Conservation (phyloP, 2,888 invertebrate species). For the Tetrapedia diversipes region DNA sequence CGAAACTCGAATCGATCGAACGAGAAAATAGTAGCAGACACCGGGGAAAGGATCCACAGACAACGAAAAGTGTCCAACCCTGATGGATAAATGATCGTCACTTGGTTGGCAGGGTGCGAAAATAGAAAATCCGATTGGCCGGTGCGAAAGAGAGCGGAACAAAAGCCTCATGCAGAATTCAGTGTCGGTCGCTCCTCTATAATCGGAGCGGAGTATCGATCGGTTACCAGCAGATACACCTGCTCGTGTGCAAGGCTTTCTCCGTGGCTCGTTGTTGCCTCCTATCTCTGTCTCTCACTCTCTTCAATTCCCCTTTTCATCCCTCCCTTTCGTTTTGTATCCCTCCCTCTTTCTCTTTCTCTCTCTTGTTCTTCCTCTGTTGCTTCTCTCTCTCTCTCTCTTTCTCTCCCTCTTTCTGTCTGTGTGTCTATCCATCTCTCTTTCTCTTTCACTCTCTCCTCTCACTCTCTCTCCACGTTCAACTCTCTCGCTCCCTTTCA, state of each 20-base stretch:
- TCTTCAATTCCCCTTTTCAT: constrained; percentile 13
- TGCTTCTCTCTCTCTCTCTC: constrained; percentile 28
- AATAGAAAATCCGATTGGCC: constrained; percentile 77
- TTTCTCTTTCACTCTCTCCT: constrained; percentile 20
- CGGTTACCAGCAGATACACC: constrained; percentile 68
- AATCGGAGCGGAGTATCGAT: constrained; percentile 71
- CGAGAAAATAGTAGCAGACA: not conserved
- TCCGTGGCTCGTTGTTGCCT: constrained; percentile 46
- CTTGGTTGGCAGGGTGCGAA: constrained; percentile 62
- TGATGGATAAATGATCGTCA: constrained; percentile 41
- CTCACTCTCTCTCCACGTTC: constrained; percentile 35
- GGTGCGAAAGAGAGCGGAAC: constrained; percentile 72
- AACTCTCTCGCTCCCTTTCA: constrained; percentile 44
- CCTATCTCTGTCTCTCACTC: constrained; percentile 41
- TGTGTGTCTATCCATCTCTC: not conserved
- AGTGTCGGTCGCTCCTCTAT: constrained; percentile 73
- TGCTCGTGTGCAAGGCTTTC: constrained; percentile 62
- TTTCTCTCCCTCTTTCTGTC: constrained; percentile 11
- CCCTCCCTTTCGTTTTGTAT: constrained; percentile 14
- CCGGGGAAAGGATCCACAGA: not conserved
- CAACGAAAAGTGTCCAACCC: constrained; percentile 5
- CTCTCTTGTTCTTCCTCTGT: constrained; percentile 20
- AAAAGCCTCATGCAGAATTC: constrained; percentile 74
- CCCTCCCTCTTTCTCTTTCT: constrained; percentile 12
- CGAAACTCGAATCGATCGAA: not conserved